Evolutionary conservation across 2,888 invertebrate genomes (phyloP), one percentile per base, ranked within the genome.

Genomic region (Prenolepis imparis): DNA sequence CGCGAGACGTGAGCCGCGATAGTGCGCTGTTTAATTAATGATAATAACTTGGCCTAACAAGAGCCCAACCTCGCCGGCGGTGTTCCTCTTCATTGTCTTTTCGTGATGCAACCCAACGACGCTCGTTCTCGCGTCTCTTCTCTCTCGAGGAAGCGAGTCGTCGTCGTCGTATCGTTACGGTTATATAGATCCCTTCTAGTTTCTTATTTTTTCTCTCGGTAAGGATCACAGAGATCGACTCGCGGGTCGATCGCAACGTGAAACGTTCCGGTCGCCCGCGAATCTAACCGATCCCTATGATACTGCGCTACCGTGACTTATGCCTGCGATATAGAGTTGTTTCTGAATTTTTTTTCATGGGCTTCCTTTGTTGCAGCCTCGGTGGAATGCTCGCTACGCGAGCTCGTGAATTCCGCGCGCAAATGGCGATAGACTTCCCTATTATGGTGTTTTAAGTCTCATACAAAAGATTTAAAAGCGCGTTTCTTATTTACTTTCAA

Each of bases 21-120:
- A 91, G 36, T 6, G 87, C 88, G 91, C 91, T 92, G 91, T 92
- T 92, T 93, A 92, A 92, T 93, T 93, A 93, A 92, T 89, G 91
- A 91, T 91, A 92, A 93, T 91, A 89, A 91, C 90, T 86, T 84
- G 83, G 87, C 85, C 88, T 90, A 91, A 92, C 91, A 87, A 91
- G 91, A 91, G 84, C n/a, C 28, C 28, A 28, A 8, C 88, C 88
- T 84, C 84, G 87, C 87, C 70, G 90, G 83, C 86, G 84, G 83
- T 90, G n/a, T 89, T 91, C 90, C 90, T 91, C 90, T 91, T 92
- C 90, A 91, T 92, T 92, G 92, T 92, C 90, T 90, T 89, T 87
- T 92, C 91, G 90, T 90, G 90, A 91, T 87, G 91, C 87, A 86
- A 85, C 67, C 59, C 81, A 75, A 74, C 82, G 68, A 66, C 75